These are phyloP conservation scores for Tenodera sinensis DNA, from an alignment of 2,888 invertebrate species.

Conservation along the genomic window DNA sequence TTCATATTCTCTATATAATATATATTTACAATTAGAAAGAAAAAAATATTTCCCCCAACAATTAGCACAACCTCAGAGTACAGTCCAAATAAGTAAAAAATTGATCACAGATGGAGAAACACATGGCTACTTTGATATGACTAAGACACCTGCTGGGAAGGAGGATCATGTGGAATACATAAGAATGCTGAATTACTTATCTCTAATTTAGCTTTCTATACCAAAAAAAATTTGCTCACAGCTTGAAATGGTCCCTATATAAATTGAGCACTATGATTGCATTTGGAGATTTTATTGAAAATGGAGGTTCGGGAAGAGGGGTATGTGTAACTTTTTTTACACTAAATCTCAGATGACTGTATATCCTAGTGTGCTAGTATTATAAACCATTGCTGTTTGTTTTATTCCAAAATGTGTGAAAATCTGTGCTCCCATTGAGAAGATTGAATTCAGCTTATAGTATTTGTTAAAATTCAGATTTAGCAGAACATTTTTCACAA, in stretches of 20 bases:
- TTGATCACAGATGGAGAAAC: constrained; percentile 14
- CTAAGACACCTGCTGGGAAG: not conserved
- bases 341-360: not conserved
- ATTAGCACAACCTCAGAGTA: constrained; percentile 15
- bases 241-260: not conserved
- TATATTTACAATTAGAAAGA: constrained; percentile 4
- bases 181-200: not conserved
- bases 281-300: not conserved
- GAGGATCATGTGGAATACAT: not conserved
- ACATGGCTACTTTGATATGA: constrained; percentile 5
- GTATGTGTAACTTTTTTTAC: not conserved
- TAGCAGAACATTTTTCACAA: too few relatives aligned
- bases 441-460: too few relatives aligned
- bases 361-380: not conserved
- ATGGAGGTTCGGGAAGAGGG: not conserved
- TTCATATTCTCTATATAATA: not conserved
- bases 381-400: not conserved
- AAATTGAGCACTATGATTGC: not conserved
- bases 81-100: constrained; percentile 13
- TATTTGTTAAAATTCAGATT: too few relatives aligned
- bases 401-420: too few relatives aligned
- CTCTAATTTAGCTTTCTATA: not conserved
- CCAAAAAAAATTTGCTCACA: not conserved
- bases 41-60: not conserved
- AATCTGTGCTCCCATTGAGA: too few relatives aligned